These are phyloP conservation scores for Hylia prasina DNA, from an alignment of 2,113 vertebrate species.

Conservation along the genomic window DNA sequence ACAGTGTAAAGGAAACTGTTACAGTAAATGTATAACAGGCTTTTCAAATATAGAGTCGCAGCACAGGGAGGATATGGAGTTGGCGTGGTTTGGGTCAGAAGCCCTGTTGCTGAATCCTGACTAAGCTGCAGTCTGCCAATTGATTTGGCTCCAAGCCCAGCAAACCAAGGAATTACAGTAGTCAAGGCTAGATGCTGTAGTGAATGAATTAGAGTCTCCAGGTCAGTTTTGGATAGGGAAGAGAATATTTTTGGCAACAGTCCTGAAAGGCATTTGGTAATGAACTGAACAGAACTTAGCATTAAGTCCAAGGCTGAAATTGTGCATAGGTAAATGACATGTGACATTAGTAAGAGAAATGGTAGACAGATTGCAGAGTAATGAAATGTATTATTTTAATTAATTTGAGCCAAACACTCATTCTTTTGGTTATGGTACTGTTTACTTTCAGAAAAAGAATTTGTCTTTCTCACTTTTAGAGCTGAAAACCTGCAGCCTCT, in stretches of 20 bases:
- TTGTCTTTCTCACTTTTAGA: not conserved
- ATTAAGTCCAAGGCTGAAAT: not conserved
- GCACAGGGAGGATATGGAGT: not conserved
- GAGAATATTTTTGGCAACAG: not conserved
- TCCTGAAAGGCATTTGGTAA: not conserved
- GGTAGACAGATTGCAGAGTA: not conserved
- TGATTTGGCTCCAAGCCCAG: constrained; percentile 53
- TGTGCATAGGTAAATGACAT: not conserved
- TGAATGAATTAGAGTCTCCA: constrained; percentile 28
- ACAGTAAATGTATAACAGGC: constrained; percentile 11
- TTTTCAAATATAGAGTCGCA: constrained; percentile 28
- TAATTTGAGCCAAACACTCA: not conserved
- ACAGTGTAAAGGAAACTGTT: constrained; percentile 56
- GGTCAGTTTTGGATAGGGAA: constrained; percentile 13
- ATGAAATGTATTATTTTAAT: not conserved
- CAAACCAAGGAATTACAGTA: constrained; percentile 42
- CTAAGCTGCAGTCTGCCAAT: constrained; percentile 24
- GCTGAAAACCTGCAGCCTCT: not conserved
- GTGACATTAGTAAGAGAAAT: not conserved
- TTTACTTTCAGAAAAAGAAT: not conserved
- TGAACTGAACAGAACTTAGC: not conserved
- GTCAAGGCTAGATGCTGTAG: not conserved
- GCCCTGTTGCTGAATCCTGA: constrained; percentile 5
- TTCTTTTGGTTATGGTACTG: not conserved
- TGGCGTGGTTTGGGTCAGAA: constrained; percentile 40